These are phyloP conservation scores for Eustalomyia histrio DNA, from an alignment of 2,888 invertebrate genomes.

Conservation along the genomic window DNA sequence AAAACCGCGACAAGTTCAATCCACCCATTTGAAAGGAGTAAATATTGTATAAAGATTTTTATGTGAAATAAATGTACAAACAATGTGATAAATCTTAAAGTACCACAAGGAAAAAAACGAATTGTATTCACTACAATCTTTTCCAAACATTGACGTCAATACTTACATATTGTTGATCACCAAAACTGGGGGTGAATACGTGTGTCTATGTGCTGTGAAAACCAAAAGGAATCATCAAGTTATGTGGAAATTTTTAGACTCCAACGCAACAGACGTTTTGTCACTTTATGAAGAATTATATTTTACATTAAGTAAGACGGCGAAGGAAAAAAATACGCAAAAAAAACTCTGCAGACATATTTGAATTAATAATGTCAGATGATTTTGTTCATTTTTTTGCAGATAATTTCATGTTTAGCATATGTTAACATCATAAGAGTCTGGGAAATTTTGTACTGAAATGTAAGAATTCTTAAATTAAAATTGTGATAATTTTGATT, in stretches of 20 bases:
- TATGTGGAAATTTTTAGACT: constrained; percentile 55
- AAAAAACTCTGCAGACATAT: constrained; percentile 33
- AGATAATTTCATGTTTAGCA: constrained; percentile 58
- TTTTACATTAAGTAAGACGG: neutral
- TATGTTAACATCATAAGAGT: constrained; percentile 51
- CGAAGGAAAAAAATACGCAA: neutral
- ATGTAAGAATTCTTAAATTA: neutral
- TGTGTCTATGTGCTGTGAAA: neutral
- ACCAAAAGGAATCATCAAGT: constrained; percentile 39
- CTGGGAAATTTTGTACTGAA: constrained; percentile 53
- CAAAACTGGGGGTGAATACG: constrained; percentile 54
- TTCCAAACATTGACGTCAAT: constrained; percentile 39
- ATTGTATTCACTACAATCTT: neutral
- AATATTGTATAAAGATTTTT: constrained; percentile 33
- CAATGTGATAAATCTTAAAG: constrained; percentile 77
- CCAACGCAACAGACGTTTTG: constrained; percentile 66
- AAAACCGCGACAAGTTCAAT: constrained; percentile 64
- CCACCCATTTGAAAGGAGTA: constrained; percentile 61
- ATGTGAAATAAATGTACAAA: constrained; percentile 63
- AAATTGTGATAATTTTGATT: neutral
- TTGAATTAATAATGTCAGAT: constrained; percentile 44
- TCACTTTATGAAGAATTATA: constrained; percentile 65
- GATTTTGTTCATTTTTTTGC: constrained; percentile 11
- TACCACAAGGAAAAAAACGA: constrained; percentile 63
- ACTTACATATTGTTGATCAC: constrained; percentile 27